A percentile compares a stretch with the other conserved stretches of the same genome.
Conservation (phyloP, 1,140 invertebrate species). For the Cyclargus thomasi region DNA sequence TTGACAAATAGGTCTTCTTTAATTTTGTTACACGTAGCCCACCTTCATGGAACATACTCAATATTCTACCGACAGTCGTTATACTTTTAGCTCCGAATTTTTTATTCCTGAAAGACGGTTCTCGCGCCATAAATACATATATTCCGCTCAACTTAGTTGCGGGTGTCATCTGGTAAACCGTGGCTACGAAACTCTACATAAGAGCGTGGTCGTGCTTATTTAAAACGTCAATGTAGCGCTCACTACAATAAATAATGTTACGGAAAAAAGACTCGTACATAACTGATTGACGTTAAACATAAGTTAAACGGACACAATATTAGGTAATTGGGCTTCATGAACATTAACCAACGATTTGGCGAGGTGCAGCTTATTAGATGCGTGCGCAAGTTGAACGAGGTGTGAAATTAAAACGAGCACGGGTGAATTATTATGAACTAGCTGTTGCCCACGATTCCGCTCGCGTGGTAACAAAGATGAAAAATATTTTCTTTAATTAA, state of each 20-base stretch:
- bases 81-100: too few species aligned
- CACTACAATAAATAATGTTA: too few species aligned
- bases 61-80: constrained; percentile 84
- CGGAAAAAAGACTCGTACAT: not conserved
- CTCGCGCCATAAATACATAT: too few species aligned
- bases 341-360: not conserved
- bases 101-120: too few species aligned
- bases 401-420: not conserved
- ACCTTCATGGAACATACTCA: constrained; percentile 79
- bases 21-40: constrained; percentile 84
- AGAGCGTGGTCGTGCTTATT: too few species aligned
- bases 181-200: too few species aligned
- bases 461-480: too few species aligned
- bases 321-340: not conserved
- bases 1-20: constrained; percentile 80
- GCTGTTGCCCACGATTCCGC: too few species aligned
- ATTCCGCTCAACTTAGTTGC: too few species aligned
- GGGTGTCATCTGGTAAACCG: too few species aligned
- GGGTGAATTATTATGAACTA: not conserved
- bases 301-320: constrained; percentile 13
- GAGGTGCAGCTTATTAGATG: not conserved
- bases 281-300: constrained; percentile 12
- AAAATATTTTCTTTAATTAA: too few species aligned
- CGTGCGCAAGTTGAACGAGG: not conserved
- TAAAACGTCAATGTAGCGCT: too few species aligned